Base-by-base conservation (phyloP, 2,888 invertebrate species). In the Sphecodes monilicornis region DNA sequence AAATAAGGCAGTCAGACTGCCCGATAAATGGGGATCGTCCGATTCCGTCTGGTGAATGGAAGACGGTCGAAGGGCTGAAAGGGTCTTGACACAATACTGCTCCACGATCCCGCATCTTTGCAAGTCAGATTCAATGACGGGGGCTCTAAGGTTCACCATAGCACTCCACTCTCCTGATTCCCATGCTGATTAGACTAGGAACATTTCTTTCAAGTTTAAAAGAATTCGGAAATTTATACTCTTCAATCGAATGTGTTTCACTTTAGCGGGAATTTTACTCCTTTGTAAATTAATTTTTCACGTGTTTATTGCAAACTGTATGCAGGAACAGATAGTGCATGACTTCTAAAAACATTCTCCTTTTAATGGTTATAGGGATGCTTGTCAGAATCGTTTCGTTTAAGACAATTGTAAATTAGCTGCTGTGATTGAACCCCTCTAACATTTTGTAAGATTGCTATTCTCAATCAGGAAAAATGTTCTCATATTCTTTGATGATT, bases 1-100 rank as follows among this genome's bases (percentile, higher is more conserved):
- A 80, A 82, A 80, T 46, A 80, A 71, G 57, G 32, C 64, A 66
- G 64, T 36, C 64, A 4, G n/a, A 64, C 43, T 39, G 10, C 41
- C 16, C 54, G 43, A 71, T 68, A 68, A 39, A 36, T 39, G 68
- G 68, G 64, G n/a, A 10, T 68, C 36, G 68, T 39, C 68, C 66
- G 66, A 36, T 66, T 32, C 66, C 32, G 32, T 16, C 29, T 16
- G 32, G 18, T 66, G 18, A 66, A 66, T 66, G 22, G 64, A 66
- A 66, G 32, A 66, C 64, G 36, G 11, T n/a, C 32, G 64, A 64
- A 64, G 64, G 64, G 64, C 64, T 32, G 64, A 64, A n/a, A 64
- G 32, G 64, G 64, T 32, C 64, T 32, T 1, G 64, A 22, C 64
- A 64, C 18, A 32, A 64, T 32, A 64, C 36, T 36, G 11, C 39